Base-by-base conservation (phyloP, 2,797 vertebrate species). In the Peromyscus eremicus region DNA sequence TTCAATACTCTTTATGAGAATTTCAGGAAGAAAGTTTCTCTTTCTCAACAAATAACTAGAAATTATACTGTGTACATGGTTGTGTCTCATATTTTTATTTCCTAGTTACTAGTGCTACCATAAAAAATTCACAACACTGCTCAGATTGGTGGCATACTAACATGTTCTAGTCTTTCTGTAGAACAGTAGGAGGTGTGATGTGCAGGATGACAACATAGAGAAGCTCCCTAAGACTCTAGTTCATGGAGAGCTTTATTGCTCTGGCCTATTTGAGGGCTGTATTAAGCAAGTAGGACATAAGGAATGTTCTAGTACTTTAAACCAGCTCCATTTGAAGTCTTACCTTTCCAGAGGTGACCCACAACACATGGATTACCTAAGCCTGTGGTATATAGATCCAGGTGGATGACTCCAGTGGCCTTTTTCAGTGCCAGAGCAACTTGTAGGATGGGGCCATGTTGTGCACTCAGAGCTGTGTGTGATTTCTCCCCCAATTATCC, bases 361-460 rank as follows among this genome's bases (percentile, higher is more conserved):
- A 3, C 49, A 79, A 12, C 2, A 29, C 9, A 66, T 57, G 55
- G 37, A 13, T 49, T 27, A 77, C 16, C 13, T 46, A 88, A 60
- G 8, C 13, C 77, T 4, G 19, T 49, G 5, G 6, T 27, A 64
- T 43, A 17, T n/a, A 34, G n/a, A 32, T 0, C 0, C 6, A 17
- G 19, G 14, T 29, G 11, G 7, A 80, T 66, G 66, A 43, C 23
- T 5, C 37, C n/a, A 12, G 6, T 62, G 12, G 23, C 21, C 6
- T 0, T 7, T 66, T 84, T 73, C 43, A 73, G 52, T 66, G 25
- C 2, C 37, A 75, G 43, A 89, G 25, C 0, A 64, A 34, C 37
- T 55, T n/a, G 6, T n/a, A 0, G 25, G n/a, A 60, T 25, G 9
- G 10, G 21, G 6, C 10, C 73, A 73, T 49, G 4, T 4, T 68